Evolutionary conservation across 2,888 invertebrate genomes (phyloP).

Genomic region (Deilephila elpenor): DNA sequence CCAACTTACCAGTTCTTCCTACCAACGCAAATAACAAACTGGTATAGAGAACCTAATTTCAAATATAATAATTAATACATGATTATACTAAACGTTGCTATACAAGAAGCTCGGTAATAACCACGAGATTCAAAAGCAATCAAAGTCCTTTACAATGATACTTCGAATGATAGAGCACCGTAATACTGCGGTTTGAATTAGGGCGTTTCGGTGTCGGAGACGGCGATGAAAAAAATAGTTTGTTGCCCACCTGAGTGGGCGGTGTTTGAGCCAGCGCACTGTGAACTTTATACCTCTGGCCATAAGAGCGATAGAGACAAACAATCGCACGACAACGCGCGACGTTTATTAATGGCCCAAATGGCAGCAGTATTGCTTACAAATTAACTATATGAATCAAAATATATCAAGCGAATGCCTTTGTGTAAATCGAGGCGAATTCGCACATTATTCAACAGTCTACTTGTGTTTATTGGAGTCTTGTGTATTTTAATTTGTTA

Average conservation of each 20-base stretch:
- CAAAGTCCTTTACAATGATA: neutral
- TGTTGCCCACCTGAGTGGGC: constrained; percentile 67
- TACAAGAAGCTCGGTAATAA: no score
- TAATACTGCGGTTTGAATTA: constrained; percentile 80
- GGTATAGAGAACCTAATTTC: no score
- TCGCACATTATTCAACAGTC: neutral
- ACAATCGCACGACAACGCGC: constrained; percentile 41
- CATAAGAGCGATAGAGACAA: constrained; percentile 45
- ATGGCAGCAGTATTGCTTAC: constrained; percentile 22
- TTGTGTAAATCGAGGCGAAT: neutral
- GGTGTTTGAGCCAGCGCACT: constrained; percentile 45
- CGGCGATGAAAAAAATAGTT: constrained; percentile 70
- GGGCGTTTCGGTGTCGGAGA: constrained; percentile 66
- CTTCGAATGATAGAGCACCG: neutral
- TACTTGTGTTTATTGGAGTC: neutral
- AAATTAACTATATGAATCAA: constrained; percentile 29
- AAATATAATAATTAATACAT: no score
- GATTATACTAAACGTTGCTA: no score
- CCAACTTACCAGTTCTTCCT: no score
- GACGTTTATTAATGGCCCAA: constrained; percentile 55
- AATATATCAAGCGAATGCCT: constrained; percentile 20
- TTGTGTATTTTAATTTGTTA: neutral
- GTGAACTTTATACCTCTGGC: constrained; percentile 47
- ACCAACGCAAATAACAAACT: no score
- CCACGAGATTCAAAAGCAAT: neutral